Evolutionary conservation across 2,797 vertebrate species (phyloP).

Genomic region (Sardinella longiceps): DNA sequence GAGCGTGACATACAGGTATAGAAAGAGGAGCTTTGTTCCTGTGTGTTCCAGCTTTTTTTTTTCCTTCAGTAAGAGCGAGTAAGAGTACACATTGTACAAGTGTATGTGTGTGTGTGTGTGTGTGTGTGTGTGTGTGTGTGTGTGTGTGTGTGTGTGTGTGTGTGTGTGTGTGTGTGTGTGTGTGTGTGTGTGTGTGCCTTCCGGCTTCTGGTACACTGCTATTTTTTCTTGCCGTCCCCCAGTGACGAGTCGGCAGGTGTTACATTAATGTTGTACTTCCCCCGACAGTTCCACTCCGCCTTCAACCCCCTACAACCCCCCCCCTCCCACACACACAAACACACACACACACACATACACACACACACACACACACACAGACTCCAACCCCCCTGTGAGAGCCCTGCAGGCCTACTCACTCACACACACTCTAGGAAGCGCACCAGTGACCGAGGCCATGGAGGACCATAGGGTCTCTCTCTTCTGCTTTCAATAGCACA

Average conservation of each 20-base stretch:
- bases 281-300: not conserved
- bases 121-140: conserved; percentile 31
- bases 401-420: too few relatives aligned
- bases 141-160: not conserved
- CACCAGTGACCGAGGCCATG: too few relatives aligned
- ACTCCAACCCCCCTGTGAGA: not conserved
- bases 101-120: conserved; percentile 23
- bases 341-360: not conserved
- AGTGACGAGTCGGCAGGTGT: not conserved
- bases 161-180: not conserved
- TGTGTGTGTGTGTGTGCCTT: not conserved
- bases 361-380: not conserved
- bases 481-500: too few relatives aligned
- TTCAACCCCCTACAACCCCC: too few relatives aligned
- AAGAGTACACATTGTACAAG: too few relatives aligned
- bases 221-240: not conserved
- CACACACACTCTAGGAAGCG: too few relatives aligned
- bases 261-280: not conserved
- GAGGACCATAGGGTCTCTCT: too few relatives aligned
- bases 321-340: not conserved
- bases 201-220: not conserved
- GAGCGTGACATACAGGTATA: not conserved
- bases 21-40: too few relatives aligned
- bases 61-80: too few relatives aligned
- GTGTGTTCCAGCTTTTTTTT: not conserved